Evolutionary conservation across 2,888 invertebrate species (phyloP).

Genomic region (Cancer borealis): DNA sequence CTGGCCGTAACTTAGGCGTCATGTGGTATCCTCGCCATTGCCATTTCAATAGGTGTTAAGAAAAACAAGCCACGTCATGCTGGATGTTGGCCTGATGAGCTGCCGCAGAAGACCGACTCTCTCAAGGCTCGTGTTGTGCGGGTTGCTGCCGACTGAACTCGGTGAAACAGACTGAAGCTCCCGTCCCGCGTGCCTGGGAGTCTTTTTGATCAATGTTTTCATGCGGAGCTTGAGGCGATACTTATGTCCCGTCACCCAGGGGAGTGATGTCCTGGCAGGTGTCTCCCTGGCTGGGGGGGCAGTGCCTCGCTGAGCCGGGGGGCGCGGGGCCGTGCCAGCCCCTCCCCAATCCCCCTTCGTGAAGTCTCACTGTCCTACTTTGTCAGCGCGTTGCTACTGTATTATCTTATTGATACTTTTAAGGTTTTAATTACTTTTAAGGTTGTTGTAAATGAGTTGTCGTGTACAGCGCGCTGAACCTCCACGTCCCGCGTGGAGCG

Average conservation of each 20-base stretch:
- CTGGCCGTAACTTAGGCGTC: constrained; percentile 4
- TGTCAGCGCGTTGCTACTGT: constrained; percentile 7
- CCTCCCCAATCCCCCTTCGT: constrained; percentile 10
- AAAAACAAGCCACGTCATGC: neutral
- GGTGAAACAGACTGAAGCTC: neutral
- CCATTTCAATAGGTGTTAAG: constrained; percentile 47
- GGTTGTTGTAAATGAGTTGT: constrained; percentile 43
- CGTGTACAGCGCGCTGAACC: constrained; percentile 1
- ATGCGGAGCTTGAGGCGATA: neutral
- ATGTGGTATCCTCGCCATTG: constrained; percentile 16
- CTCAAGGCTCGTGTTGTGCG: neutral
- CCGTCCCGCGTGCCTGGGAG: neutral
- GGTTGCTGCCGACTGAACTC: neutral
- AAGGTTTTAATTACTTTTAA: constrained; percentile 28
- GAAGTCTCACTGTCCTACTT: constrained; percentile 41
- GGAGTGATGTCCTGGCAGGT: constrained; percentile 16
- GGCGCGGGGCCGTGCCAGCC: neutral
- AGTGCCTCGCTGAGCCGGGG: constrained; percentile 49
- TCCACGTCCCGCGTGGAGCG: neutral
- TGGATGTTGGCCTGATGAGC: constrained; percentile 11
- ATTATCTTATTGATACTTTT: neutral
- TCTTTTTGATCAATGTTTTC: neutral
- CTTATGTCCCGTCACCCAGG: constrained; percentile 13
- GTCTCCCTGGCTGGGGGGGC: constrained; percentile 42
- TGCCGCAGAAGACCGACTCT: neutral